Conservation (phyloP, 1,140 invertebrate genomes). For the Bursaphelenchus mucronatus region DNA sequence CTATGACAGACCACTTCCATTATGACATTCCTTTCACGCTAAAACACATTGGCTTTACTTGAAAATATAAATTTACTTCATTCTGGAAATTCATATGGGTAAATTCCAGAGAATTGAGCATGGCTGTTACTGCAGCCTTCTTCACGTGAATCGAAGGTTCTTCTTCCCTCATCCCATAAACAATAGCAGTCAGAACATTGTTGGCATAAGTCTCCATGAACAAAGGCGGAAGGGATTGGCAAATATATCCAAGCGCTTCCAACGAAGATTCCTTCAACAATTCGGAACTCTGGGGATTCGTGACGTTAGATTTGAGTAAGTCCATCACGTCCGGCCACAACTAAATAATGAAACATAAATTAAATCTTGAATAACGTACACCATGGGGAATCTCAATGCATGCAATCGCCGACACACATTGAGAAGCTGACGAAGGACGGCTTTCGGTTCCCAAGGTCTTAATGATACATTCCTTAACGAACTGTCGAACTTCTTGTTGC, state of each 20-base stretch:
- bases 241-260: slow-evolving; percentile 88
- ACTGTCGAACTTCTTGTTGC: slow-evolving; percentile 75
- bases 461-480: slow-evolving; percentile 94
- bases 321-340: slow-evolving; percentile 76
- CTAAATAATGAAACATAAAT: slow-evolving; percentile 28
- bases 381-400: slow-evolving; percentile 82
- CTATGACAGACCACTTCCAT: slow-evolving; percentile 94
- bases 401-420: slow-evolving; percentile 96
- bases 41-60: slow-evolving; percentile 50
- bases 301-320: slow-evolving; percentile 80
- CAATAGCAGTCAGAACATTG: slow-evolving; percentile 93
- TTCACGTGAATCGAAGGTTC: slow-evolving; percentile 67
- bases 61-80: slow-evolving; percentile 67
- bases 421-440: slow-evolving; percentile 89
- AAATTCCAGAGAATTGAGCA: slow-evolving; percentile 97
- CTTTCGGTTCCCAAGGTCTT: slow-evolving; percentile 86
- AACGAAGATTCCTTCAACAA: slow-evolving; percentile 90
- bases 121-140: slow-evolving; percentile 88
- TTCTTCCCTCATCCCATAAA: slow-evolving; percentile 88
- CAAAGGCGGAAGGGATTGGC: slow-evolving; percentile 77
- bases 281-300: slow-evolving; percentile 72
- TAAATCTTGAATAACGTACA: slow-evolving; percentile 28
- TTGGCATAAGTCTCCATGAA: slow-evolving; percentile 82
- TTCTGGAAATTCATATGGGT: slow-evolving; percentile 97
- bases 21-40: slow-evolving; percentile 91